These are phyloP conservation scores for Tyrannus savana DNA, from an alignment of 2,113 vertebrate species.

Conservation along the genomic window DNA sequence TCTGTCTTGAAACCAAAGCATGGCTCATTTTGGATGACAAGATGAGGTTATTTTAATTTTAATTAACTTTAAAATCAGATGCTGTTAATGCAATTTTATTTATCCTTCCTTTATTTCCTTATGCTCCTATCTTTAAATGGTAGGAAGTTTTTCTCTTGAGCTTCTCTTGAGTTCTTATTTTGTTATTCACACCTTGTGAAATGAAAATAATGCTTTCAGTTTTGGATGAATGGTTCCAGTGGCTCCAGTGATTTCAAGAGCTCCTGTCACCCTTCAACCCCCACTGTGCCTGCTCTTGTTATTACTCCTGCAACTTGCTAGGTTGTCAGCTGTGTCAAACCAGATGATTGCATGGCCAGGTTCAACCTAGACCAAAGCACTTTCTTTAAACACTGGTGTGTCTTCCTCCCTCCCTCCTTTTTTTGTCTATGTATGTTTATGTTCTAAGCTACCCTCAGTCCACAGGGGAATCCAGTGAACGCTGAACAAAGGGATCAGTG, in stretches of 20 bases:
- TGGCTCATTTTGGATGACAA: not conserved
- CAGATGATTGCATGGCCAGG: not conserved
- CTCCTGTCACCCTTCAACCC: not conserved
- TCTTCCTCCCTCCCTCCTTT: not conserved
- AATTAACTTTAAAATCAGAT: not conserved
- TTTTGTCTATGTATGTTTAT: not conserved
- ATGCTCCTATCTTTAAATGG: not conserved
- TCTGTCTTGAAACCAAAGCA: not conserved
- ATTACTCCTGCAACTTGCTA: not conserved
- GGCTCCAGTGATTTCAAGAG: not conserved
- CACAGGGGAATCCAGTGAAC: not conserved
- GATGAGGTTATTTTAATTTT: not conserved
- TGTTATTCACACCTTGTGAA: not conserved
- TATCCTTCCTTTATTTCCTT: not conserved
- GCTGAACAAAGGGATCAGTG: not conserved
- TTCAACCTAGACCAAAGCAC: not conserved
- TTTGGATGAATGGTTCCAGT: not conserved
- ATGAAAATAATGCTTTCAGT: not conserved
- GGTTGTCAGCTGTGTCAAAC: not conserved
- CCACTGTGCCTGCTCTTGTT: not conserved
- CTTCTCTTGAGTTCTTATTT: not conserved
- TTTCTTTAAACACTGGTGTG: not conserved
- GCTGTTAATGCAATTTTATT: not conserved
- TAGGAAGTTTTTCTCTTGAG: not conserved
- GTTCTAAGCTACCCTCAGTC: not conserved